Conservation (phyloP, 2,797 vertebrate species). For the Peromyscus melanophrys region DNA sequence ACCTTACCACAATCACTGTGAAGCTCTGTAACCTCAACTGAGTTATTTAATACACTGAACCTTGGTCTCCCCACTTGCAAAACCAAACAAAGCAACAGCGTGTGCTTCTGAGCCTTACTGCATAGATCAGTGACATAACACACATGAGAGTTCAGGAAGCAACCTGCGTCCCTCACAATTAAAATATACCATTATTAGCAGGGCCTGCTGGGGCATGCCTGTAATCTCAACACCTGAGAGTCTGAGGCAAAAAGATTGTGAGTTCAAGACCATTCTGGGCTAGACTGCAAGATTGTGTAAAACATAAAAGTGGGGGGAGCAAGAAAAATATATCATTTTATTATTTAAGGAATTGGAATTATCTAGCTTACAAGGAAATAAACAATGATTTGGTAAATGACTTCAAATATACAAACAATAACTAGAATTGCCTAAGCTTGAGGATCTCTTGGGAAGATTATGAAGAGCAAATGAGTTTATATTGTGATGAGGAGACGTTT, state of each 20-base stretch:
- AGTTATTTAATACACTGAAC: neutral
- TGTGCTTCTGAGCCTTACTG: neutral
- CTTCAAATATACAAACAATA: neutral
- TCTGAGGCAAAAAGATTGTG: neutral
- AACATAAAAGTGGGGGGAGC: neutral
- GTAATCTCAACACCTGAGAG: neutral
- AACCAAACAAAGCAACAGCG: neutral
- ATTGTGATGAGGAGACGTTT: neutral
- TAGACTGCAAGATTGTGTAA: neutral
- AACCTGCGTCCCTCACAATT: neutral
- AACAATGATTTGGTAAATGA: neutral
- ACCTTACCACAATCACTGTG: neutral
- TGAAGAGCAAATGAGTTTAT: neutral
- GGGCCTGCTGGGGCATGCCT: neutral
- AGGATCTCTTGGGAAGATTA: neutral
- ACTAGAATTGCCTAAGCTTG: neutral
- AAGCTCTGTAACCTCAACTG: neutral
- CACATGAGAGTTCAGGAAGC: neutral
- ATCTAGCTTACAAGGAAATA: constrained; percentile 31
- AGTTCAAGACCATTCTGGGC: neutral
- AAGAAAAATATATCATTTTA: no score
- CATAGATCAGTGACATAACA: neutral
- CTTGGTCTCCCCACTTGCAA: neutral
- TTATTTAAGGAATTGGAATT: neutral
- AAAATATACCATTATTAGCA: neutral